Evolutionary conservation across 2,888 invertebrate species (phyloP), one percentile per base, ranked within the genome.

Genomic region (Meta bourneti): DNA sequence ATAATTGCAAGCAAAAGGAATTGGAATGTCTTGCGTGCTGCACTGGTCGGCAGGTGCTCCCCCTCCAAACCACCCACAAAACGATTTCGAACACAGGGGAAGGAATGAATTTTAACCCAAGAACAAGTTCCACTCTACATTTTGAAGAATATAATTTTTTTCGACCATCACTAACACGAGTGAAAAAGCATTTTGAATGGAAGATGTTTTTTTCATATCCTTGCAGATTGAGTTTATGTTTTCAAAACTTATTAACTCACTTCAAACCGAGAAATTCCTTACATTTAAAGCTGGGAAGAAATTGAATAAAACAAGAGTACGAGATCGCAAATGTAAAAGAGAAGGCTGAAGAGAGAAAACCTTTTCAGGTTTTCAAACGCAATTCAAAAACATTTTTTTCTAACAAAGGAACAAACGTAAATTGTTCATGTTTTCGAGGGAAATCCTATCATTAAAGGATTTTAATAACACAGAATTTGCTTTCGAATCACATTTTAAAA

Each of bases 21-120:
- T 84, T 84, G 54, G 82, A 72, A 87, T 88, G 72, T 79, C 81
- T 88, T 49, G 88, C 88, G 88, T 81, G 88, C 80, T 19, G 52
- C 51, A 16, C 19, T 34, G 72, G 49, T 11, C 51, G 82, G 82
- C 7, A 49, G 51, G 71, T 16, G 54, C 86, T 54, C 49, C 78
- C 49, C n/a, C 71, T 4, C 34, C 75, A 54, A 16, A 34, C 82
- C 52, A 34, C 49, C 69, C 8, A 13, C 48, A 69, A 84, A 69
- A 75, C 61, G 19, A 72, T 72, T 81, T 71, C 49, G 20, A 34
- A 48, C 51, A 49, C 8, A 77, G 19, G 77, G n/a, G 71, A 74
- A 71, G 78, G 77, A 79, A 80, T 79, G 16, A 86, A 79, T 74
- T 72, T 87, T 87, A 74, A 74, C 13, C 13, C 20, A 16, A 61